Evolutionary conservation across 2,888 invertebrate genomes (phyloP).

Genomic region (Sialis fuliginosa): DNA sequence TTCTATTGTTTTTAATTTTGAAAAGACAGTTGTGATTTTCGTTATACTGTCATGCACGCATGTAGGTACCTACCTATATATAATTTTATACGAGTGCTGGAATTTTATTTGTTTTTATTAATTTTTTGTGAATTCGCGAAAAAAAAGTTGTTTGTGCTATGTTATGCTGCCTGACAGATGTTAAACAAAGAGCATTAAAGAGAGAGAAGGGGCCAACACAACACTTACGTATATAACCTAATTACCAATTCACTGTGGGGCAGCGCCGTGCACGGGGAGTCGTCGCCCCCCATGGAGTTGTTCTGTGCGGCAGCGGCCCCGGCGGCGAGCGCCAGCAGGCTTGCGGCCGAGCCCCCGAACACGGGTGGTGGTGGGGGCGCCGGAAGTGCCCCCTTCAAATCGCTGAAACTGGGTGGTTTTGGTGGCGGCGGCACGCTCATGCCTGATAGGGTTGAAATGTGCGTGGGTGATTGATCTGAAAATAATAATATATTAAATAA

Average conservation of each 20-base stretch:
- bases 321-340: constrained; percentile 35
- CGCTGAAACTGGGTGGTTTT: constrained; percentile 36
- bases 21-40: too few species aligned
- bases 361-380: constrained; percentile 32
- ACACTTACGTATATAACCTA: constrained; percentile 35
- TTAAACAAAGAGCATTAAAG: neutral
- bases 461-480: constrained; percentile 9
- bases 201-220: constrained; percentile 13
- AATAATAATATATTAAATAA: too few species aligned
- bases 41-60: too few species aligned
- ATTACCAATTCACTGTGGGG: constrained; percentile 33
- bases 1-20: neutral
- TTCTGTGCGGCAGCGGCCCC: constrained; percentile 10
- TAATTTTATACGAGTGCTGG: too few species aligned
- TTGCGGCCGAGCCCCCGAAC: constrained; percentile 36
- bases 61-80: too few species aligned
- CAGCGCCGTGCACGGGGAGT: constrained; percentile 23
- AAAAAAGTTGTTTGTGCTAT: too few species aligned
- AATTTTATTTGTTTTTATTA: too few species aligned
- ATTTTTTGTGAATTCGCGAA: too few species aligned
- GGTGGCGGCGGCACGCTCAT: constrained; percentile 35
- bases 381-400: constrained; percentile 40
- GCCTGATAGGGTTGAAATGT: constrained; percentile 17
- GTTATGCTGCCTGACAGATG: neutral
- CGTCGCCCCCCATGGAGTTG: neutral